Percentiles rank a stretch among this genome's conserved stretches.
phyloP scores from a whole-genome alignment of 2,888 invertebrate genomes.

The Tachina fera region DNA sequence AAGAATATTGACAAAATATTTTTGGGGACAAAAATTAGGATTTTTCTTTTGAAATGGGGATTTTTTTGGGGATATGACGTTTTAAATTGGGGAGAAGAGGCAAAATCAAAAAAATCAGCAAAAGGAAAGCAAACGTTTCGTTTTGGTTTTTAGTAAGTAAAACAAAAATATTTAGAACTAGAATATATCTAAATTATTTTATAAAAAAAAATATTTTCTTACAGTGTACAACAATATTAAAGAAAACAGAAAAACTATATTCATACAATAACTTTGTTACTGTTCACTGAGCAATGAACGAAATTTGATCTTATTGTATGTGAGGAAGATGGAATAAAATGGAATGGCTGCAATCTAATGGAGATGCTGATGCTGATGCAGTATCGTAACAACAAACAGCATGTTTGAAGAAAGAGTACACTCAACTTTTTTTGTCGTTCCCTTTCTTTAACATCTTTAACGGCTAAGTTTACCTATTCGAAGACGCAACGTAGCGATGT shows the following conservation, averaged over 20 bases:
- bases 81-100: too few relatives aligned
- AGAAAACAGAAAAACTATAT: slow-evolving; percentile 35
- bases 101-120: too few relatives aligned
- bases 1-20: too few relatives aligned
- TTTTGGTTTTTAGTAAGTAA: too few relatives aligned
- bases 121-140: too few relatives aligned
- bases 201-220: slow-evolving; percentile 26
- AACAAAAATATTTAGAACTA: too few relatives aligned
- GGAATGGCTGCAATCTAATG: slow-evolving; percentile 49
- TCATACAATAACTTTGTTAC: slow-evolving; percentile 45
- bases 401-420: slow-evolving; percentile 72
- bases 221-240: slow-evolving; percentile 37
- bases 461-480: slow-evolving; percentile 57
- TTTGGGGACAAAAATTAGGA: too few relatives aligned
- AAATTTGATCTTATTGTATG: slow-evolving; percentile 74
- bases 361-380: slow-evolving; percentile 25
- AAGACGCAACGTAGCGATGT: slow-evolving; percentile 26
- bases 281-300: slow-evolving; percentile 75
- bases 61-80: too few relatives aligned
- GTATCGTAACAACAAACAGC: slow-evolving; percentile 17
- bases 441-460: slow-evolving; percentile 34
- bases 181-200: too few relatives aligned
- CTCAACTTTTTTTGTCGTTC: slow-evolving; percentile 49
- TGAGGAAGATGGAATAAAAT: slow-evolving; percentile 58
- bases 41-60: too few relatives aligned